Percentiles rank a stretch among this genome's conserved stretches.
These are phyloP conservation scores for Sebastes cheni DNA, from an alignment of 2,797 vertebrate species.

Conservation along the genomic window DNA sequence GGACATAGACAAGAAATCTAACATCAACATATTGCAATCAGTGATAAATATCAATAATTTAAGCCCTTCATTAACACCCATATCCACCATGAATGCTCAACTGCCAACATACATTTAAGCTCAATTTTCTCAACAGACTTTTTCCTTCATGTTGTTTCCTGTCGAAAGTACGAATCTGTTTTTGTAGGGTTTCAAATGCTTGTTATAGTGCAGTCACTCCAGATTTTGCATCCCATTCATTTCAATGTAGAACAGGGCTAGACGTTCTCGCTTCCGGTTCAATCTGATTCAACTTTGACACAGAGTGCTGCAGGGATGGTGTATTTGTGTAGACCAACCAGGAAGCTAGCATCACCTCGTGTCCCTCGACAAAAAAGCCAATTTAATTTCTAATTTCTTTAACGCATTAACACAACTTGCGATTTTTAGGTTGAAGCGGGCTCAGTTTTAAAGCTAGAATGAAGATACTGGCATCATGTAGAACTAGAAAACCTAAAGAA, in stretches of 20 bases:
- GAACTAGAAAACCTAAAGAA: too few relatives aligned
- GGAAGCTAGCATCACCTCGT: accelerated
- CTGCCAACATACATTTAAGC: not conserved
- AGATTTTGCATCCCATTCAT: not conserved
- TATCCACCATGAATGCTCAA: not conserved
- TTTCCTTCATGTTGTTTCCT: not conserved
- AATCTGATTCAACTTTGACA: not conserved
- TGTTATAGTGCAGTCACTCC: not conserved
- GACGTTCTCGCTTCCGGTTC: not conserved
- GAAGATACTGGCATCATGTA: too few relatives aligned
- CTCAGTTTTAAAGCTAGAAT: too few relatives aligned
- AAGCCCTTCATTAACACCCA: not conserved
- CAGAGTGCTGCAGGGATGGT: not conserved
- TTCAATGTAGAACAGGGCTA: not conserved
- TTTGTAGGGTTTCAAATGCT: not conserved
- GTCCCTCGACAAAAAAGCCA: not conserved
- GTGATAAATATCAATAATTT: not conserved
- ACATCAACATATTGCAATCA: not conserved
- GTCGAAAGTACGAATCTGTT: not conserved
- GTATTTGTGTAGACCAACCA: not conserved
- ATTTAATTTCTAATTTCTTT: too few relatives aligned
- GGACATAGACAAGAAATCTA: not conserved
- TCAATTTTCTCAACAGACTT: slow-evolving; percentile 3
- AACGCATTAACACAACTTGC: too few relatives aligned
- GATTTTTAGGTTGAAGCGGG: too few relatives aligned